These are phyloP conservation scores for Pocota personata DNA, from an alignment of 2,888 invertebrate species.

Conservation along the genomic window DNA sequence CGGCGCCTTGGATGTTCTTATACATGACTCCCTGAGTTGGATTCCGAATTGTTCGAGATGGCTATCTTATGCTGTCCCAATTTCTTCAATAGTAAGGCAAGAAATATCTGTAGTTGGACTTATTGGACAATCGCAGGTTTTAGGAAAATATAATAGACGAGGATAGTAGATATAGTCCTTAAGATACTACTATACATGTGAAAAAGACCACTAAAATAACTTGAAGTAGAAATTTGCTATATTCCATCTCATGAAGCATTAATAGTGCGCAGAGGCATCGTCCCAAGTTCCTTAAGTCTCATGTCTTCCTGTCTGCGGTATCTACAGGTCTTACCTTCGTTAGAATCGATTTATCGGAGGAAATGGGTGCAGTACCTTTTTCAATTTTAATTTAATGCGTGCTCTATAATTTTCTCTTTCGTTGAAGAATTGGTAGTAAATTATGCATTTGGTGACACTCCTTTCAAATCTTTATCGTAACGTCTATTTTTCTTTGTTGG, in stretches of 20 bases:
- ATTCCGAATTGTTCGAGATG: too few species aligned
- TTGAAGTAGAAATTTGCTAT: too few species aligned
- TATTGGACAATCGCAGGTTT: too few species aligned
- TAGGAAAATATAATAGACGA: too few species aligned
- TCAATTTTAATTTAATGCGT: background rate
- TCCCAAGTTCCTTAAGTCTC: too few species aligned
- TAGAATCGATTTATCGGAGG: slow-evolving; percentile 10
- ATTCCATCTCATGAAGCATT: too few species aligned
- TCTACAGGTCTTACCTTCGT: background rate
- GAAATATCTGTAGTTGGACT: background rate
- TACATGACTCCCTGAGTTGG: slow-evolving; percentile 3
- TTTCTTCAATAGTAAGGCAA: background rate
- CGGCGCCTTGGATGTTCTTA: background rate
- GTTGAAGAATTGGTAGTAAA: background rate
- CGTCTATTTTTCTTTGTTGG: background rate
- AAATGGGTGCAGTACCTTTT: slow-evolving; percentile 38
- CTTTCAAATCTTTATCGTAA: background rate
- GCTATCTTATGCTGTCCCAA: background rate
- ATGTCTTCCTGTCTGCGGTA: too few species aligned
- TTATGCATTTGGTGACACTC: slow-evolving; percentile 8
- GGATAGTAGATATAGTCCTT: too few species aligned
- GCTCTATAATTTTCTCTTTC: slow-evolving; percentile 2
- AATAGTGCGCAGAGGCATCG: too few species aligned
- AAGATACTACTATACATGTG: too few species aligned
- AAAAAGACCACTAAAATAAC: too few species aligned